A percentile compares a stretch with the other conserved stretches of the same genome.
phyloP scores from a whole-genome alignment of 2,888 invertebrate genomes.

The Aleiodes leptofemur region DNA sequence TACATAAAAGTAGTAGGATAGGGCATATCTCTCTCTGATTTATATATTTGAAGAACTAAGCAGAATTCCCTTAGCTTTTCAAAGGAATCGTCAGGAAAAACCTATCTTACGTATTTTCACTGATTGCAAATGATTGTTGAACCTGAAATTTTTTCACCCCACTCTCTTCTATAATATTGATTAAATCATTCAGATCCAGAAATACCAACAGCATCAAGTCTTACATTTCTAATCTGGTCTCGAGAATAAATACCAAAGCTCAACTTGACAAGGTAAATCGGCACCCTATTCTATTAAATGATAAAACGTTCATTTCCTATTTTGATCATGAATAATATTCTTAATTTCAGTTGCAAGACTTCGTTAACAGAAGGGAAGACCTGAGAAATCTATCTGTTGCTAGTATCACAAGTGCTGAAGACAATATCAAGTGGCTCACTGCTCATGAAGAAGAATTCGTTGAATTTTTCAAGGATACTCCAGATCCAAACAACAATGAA shows the following conservation, averaged over 20 bases:
- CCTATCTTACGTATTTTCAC: no score
- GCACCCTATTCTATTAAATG: background rate
- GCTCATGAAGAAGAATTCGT: slow-evolving; percentile 26
- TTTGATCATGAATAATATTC: background rate
- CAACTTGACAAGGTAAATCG: slow-evolving; percentile 47
- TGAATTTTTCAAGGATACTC: slow-evolving; percentile 12
- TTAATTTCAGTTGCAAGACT: slow-evolving; percentile 36
- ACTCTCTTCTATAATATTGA: background rate
- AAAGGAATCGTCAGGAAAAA: no score
- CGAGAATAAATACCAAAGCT: slow-evolving; percentile 43
- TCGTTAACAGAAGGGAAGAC: background rate
- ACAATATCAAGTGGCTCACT: slow-evolving; percentile 45
- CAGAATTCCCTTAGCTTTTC: no score
- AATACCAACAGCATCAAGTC: background rate
- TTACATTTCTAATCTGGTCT: slow-evolving; percentile 45
- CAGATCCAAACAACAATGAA: background rate
- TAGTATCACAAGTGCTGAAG: slow-evolving; percentile 25
- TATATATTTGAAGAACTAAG: no score
- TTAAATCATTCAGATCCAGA: slow-evolving; percentile 32
- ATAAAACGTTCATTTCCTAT: background rate
- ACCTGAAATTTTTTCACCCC: no score
- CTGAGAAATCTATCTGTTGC: background rate
- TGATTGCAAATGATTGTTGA: no score
- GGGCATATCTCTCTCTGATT: no score
- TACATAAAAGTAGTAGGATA: no score